Base-by-base conservation (phyloP, 2,113 vertebrate species). In the Puntigrus tetrazona region DNA sequence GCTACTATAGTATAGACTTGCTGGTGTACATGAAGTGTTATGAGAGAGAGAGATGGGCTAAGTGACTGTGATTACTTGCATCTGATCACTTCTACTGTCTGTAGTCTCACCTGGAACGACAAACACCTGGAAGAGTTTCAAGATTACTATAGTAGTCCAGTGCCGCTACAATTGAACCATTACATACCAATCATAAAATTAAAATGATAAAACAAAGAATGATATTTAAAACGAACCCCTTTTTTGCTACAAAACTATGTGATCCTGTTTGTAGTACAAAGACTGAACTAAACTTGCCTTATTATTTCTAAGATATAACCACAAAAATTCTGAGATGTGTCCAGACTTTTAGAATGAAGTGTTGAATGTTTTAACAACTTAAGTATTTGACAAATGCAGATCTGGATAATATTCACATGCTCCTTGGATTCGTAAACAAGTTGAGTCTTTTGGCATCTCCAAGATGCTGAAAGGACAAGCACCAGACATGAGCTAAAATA, bases 401-500 rank as follows among this genome's bases (percentile, higher is more conserved):
- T 72, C 82, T 88, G 82, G 50, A 67, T 87, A 89, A 90, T 85
- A 87, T 87, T 90, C 87, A 82, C 73, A 85, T 76, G 84, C 69
- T 78, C 67, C 78, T 70, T 85, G 36, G 74, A 83, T 86, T 86
- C 87, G 90, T 59, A 88, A 86, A 90, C 85, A 88, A 78, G 78
- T 29, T 84, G 55, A 84, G 87, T 80, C 67, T 85, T 89, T 90
- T 92, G 92, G 92, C 91, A 89, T 91, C 90, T 91, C 83, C 84
- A 89, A 41, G 3, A 63, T 73, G 89, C 81, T 90, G 87, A 88
- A 88, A 91, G 85, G 85, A 92, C 78, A 89, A 82, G 88, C 83
- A 89, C 85, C 90, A 94, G 93, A 94, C 92, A 86, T 92, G 89
- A 91, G 88, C 88, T 92, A 91, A 93, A 93, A 92, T 88, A 91